A percentile compares a stretch with the other conserved stretches of the same genome.
phyloP scores from a whole-genome alignment of 2,797 vertebrate species.

The Pseudomugil gertrudae region DNA sequence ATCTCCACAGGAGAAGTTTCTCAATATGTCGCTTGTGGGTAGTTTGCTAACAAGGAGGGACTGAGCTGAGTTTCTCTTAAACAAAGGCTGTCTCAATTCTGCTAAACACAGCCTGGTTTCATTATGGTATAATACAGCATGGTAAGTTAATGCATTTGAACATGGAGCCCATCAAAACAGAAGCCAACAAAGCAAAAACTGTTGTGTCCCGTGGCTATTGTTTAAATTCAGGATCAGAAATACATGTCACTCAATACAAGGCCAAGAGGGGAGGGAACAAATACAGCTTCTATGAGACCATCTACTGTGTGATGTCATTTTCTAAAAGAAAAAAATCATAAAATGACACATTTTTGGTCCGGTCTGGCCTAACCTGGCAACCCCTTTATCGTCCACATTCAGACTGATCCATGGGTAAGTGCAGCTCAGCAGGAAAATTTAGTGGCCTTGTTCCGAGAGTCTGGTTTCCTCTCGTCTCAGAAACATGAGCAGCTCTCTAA shows the following conservation, averaged over 20 bases:
- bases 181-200: slow-evolving; percentile 42
- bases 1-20: neutral
- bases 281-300: slow-evolving; percentile 48
- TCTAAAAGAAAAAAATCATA: slow-evolving; percentile 53
- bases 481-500: slow-evolving; percentile 7
- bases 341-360: slow-evolving; percentile 76
- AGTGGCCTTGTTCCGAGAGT: slow-evolving; percentile 16
- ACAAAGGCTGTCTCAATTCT: slow-evolving; percentile 11
- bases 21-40: slow-evolving; percentile 6
- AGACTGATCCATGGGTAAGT: slow-evolving; percentile 3
- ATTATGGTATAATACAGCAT: slow-evolving; percentile 8
- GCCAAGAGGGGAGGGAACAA: slow-evolving; percentile 6
- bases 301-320: slow-evolving; percentile 73
- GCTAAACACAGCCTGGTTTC: slow-evolving; percentile 24
- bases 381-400: slow-evolving; percentile 13
- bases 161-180: slow-evolving; percentile 49
- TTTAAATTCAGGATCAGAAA: slow-evolving; percentile 30
- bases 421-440: slow-evolving; percentile 4
- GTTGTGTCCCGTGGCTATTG: slow-evolving; percentile 29
- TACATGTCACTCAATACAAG: slow-evolving; percentile 27
- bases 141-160: slow-evolving; percentile 18
- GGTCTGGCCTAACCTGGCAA: slow-evolving; percentile 59
- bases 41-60: neutral
- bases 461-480: slow-evolving; percentile 23
- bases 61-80: neutral